Conservation (phyloP, 2,113 vertebrate species). For the Nothobranchius kuhntae region DNA sequence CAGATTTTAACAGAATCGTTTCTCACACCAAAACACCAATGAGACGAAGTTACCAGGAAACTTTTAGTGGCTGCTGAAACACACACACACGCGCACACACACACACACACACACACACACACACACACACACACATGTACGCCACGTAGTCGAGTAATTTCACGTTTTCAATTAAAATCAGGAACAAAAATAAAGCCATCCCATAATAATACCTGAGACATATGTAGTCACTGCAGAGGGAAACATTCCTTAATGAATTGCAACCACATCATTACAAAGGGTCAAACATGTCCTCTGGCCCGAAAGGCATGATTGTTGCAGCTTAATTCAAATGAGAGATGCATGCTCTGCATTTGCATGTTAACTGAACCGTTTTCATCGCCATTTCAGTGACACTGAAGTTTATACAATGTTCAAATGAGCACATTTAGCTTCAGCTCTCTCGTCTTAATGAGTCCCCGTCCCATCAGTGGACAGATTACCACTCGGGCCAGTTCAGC, state of each 20-base stretch:
- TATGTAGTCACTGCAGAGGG: constrained; percentile 26
- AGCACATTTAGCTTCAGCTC: not conserved
- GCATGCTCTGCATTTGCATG: constrained; percentile 29
- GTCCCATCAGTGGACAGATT: too few species aligned
- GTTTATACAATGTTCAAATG: constrained; percentile 7
- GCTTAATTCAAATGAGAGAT: constrained; percentile 44
- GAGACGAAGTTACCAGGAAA: too few species aligned
- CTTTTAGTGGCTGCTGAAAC: too few species aligned
- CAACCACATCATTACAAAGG: constrained; percentile 42
- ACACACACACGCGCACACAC: not conserved
- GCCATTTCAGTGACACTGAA: not conserved
- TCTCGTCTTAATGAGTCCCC: not conserved
- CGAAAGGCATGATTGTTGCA: constrained; percentile 29
- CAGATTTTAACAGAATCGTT: too few species aligned
- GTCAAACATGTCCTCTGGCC: constrained; percentile 47
- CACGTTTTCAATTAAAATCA: constrained; percentile 64
- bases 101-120: constrained; percentile 9
- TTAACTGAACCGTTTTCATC: constrained; percentile 16
- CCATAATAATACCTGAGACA: constrained; percentile 53
- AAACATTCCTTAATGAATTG: constrained; percentile 56
- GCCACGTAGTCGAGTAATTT: constrained; percentile 45
- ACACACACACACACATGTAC: constrained; percentile 23
- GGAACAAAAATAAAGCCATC: constrained; percentile 50
- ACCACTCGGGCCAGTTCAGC: too few species aligned
- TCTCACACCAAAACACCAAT: too few species aligned